phyloP scores from a whole-genome alignment of 2,797 vertebrate genomes.

The Fistularia commersonii region DNA sequence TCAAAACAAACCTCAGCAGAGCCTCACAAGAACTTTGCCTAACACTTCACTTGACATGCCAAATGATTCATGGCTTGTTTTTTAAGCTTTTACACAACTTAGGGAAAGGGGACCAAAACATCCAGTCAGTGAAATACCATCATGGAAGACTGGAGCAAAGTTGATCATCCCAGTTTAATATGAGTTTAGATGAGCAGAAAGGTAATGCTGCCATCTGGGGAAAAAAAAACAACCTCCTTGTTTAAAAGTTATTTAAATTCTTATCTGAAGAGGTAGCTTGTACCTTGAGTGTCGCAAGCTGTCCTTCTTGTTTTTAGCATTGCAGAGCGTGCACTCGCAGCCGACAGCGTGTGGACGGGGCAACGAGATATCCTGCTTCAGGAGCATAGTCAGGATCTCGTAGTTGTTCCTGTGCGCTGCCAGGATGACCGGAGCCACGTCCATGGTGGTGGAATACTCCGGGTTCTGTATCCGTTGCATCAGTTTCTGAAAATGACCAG shows the following conservation, averaged over 20 bases:
- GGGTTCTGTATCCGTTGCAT: conserved; percentile 98
- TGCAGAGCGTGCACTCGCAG: conserved; percentile 96
- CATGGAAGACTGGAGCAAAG: no score
- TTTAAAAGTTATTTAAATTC: neutral
- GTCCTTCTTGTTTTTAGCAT: conserved; percentile 99
- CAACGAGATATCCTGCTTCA: conserved; percentile 96
- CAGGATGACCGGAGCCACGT: conserved; percentile 96
- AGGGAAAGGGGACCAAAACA: no score
- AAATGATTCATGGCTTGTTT: no score
- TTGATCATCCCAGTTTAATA: no score
- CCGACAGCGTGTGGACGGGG: conserved; percentile 98
- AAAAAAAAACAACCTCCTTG: no score
- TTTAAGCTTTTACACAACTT: no score
- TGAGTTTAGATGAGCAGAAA: no score
- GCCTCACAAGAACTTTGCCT: no score
- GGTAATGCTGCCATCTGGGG: no score
- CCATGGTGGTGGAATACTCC: conserved; percentile 98
- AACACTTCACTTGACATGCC: no score
- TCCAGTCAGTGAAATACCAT: no score
- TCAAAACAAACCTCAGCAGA: conserved; percentile 12
- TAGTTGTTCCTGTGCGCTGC: conserved; percentile 99
- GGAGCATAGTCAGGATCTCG: conserved; percentile 96
- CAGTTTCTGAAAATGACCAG: conserved; percentile 81
- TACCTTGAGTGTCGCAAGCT: conserved; percentile 96
- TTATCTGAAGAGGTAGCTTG: neutral